Percentiles rank a stretch among this genome's conserved stretches.
These are phyloP conservation scores for Nothocercus julius DNA, from an alignment of 2,113 vertebrate genomes.

Conservation along the genomic window DNA sequence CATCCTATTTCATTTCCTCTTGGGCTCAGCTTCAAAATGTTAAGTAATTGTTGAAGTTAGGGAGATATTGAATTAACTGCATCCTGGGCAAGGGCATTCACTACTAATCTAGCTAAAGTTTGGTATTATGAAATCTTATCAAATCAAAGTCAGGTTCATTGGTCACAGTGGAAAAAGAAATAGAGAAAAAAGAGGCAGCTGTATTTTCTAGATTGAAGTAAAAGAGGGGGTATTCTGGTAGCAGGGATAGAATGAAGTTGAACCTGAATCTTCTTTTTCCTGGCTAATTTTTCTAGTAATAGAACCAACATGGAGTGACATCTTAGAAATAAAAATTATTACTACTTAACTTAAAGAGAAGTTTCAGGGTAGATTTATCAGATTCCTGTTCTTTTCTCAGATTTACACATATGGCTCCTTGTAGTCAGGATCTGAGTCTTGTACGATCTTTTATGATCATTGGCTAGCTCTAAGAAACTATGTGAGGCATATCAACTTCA, in stretches of 20 bases:
- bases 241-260: not conserved
- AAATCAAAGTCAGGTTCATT: not conserved
- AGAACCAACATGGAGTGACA: not conserved
- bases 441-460: not conserved
- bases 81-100: not conserved
- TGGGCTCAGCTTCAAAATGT: not conserved
- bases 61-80: not conserved
- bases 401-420: not conserved
- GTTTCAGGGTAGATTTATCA: not conserved
- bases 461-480: not conserved
- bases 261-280: not conserved
- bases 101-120: not conserved
- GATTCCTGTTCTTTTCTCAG: not conserved
- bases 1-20: not conserved
- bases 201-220: not conserved
- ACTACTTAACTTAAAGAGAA: not conserved
- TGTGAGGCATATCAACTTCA: not conserved
- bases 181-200: not conserved
- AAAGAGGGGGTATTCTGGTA: not conserved
- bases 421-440: not conserved
- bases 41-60: not conserved
- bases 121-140: not conserved
- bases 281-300: not conserved
- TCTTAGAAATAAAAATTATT: not conserved
- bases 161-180: not conserved